Evolutionary conservation across 2,888 invertebrate genomes (phyloP).

Genomic region (Spilosoma lubricipeda): DNA sequence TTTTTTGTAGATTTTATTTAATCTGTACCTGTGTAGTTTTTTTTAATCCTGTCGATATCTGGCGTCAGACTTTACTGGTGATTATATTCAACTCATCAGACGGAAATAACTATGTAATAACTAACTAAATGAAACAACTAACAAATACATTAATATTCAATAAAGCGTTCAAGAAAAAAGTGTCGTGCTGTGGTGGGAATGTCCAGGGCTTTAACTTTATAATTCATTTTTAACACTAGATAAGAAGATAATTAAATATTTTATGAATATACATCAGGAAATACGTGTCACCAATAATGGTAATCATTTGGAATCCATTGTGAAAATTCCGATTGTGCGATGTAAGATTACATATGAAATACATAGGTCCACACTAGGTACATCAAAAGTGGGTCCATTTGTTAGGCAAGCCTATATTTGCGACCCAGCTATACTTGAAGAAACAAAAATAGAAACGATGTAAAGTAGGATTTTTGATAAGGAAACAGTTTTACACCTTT

Average conservation of each 20-base stretch:
- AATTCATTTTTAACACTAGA: background rate
- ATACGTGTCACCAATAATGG: background rate
- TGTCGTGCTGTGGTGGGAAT: conserved; percentile 13
- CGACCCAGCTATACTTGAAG: too few species aligned
- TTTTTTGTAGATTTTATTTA: background rate
- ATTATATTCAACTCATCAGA: too few species aligned
- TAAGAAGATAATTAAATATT: background rate
- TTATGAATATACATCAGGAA: background rate
- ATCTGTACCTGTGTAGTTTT: background rate
- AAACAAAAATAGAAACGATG: too few species aligned
- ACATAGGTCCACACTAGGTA: too few species aligned
- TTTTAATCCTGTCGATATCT: background rate
- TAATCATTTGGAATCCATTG: background rate
- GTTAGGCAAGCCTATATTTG: too few species aligned
- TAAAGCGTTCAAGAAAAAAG: too few species aligned
- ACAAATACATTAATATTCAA: too few species aligned
- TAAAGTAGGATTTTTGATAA: too few species aligned
- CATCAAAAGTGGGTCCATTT: too few species aligned
- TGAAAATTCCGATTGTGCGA: background rate
- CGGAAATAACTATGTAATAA: background rate
- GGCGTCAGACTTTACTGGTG: background rate
- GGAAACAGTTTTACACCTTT: too few species aligned
- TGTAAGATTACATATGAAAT: background rate
- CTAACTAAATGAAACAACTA: too few species aligned
- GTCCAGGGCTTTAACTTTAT: background rate